These are phyloP conservation scores for Dendrocopos noguchii DNA, from an alignment of 2,113 vertebrate species.

Conservation along the genomic window DNA sequence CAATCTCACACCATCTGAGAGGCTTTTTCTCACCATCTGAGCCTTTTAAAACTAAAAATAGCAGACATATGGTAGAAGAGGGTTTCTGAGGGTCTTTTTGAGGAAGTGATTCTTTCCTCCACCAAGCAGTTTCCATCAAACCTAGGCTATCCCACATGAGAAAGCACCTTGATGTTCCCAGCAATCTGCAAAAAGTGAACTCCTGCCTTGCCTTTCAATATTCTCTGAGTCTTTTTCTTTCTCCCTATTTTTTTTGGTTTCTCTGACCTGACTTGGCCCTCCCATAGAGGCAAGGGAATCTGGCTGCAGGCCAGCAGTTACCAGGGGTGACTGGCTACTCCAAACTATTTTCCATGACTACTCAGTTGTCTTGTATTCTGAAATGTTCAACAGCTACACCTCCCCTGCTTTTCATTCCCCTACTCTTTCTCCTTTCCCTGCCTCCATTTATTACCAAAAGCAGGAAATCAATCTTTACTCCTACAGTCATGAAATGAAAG, in stretches of 20 bases:
- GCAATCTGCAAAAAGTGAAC: not conserved
- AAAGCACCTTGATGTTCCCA: not conserved
- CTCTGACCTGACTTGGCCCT: not conserved
- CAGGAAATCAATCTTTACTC: constrained; percentile 17
- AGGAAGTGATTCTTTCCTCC: not conserved
- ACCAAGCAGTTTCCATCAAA: not conserved
- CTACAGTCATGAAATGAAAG: not conserved
- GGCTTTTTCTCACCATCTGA: not conserved
- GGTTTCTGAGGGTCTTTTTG: not conserved
- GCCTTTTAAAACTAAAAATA: not conserved
- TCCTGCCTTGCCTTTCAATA: not conserved
- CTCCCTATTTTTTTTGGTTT: not conserved
- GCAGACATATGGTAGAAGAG: not conserved
- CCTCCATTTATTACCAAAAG: not conserved
- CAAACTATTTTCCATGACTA: not conserved
- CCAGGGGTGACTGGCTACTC: not conserved
- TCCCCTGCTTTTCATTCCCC: not conserved
- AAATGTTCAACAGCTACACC: not conserved
- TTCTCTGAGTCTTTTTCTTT: not conserved
- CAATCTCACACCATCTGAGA: not conserved
- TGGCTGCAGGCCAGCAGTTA: not conserved
- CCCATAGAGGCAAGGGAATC: not conserved
- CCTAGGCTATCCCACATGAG: not conserved
- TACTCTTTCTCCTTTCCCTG: not conserved
- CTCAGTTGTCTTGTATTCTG: not conserved